phyloP scores from a whole-genome alignment of 2,888 invertebrate genomes.

The Watsonalla binaria region DNA sequence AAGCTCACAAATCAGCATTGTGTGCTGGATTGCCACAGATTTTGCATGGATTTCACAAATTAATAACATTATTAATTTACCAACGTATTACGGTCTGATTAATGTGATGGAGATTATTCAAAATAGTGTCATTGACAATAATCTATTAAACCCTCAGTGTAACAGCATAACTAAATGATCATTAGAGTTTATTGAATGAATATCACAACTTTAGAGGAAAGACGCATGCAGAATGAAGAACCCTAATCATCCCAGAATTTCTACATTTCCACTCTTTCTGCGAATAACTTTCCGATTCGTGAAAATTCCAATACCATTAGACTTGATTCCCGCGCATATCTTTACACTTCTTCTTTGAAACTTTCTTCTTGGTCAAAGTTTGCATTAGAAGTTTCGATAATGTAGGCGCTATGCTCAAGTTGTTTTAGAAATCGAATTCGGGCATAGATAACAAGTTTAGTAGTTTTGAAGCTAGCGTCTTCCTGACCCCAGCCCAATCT shows the following conservation, averaged over 20 bases:
- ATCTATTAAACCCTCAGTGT: slow-evolving; percentile 33
- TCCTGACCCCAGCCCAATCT: slow-evolving; percentile 58
- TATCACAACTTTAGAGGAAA: slow-evolving; percentile 48
- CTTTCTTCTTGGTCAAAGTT: slow-evolving; percentile 71
- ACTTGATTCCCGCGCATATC: slow-evolving; percentile 68
- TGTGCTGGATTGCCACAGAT: slow-evolving; percentile 56
- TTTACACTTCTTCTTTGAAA: slow-evolving; percentile 67
- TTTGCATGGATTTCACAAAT: slow-evolving; percentile 61
- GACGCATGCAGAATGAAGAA: slow-evolving; percentile 61
- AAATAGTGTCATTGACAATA: slow-evolving; percentile 20
- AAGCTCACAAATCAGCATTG: slow-evolving; percentile 46
- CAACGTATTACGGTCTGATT: slow-evolving; percentile 24
- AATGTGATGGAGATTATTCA: slow-evolving; percentile 24
- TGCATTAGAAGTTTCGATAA: slow-evolving; percentile 73
- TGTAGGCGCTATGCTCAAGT: slow-evolving; percentile 73
- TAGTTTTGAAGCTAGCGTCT: slow-evolving; percentile 74
- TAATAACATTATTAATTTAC: slow-evolving; percentile 33
- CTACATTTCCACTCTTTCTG: slow-evolving; percentile 40
- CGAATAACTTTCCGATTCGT: slow-evolving; percentile 67
- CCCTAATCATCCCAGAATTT: slow-evolving; percentile 46
- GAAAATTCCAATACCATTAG: slow-evolving; percentile 72
- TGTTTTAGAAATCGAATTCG: slow-evolving; percentile 70
- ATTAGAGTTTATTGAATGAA: slow-evolving; percentile 44
- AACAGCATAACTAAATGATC: slow-evolving; percentile 26
- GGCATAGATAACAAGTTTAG: slow-evolving; percentile 65